These are phyloP conservation scores for Lycocerus yunnanus DNA, from an alignment of 2,888 invertebrate species.

Conservation along the genomic window DNA sequence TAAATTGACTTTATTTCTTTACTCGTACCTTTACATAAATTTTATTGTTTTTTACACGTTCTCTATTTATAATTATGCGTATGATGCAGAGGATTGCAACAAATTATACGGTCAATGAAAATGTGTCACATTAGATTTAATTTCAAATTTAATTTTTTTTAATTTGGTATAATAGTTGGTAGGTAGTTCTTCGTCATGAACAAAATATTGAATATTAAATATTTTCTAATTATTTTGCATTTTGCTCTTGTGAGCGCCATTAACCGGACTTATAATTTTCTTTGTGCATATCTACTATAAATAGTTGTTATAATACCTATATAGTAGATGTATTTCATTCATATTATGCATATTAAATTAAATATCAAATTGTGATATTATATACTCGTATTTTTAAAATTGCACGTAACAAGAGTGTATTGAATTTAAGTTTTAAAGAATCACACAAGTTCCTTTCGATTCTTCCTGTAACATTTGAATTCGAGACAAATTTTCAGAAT, in stretches of 20 bases:
- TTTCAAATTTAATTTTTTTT: background rate
- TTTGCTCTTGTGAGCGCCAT: background rate
- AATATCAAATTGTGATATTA: slow-evolving; percentile 14
- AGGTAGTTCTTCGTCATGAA: too few species aligned
- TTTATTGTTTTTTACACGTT: slow-evolving; percentile 6
- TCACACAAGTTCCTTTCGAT: background rate
- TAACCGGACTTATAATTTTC: background rate
- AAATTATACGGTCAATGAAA: background rate
- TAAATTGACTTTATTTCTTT: slow-evolving; percentile 23
- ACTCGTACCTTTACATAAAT: slow-evolving; percentile 2
- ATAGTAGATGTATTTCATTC: too few species aligned
- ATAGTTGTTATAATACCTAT: too few species aligned
- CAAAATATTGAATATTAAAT: too few species aligned
- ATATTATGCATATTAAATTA: slow-evolving; percentile 9
- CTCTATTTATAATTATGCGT: background rate
- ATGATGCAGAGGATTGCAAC: background rate
- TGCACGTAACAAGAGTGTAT: background rate
- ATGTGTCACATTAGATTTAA: background rate
- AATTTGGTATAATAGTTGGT: too few species aligned
- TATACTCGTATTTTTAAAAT: background rate
- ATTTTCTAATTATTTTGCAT: background rate
- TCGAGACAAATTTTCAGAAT: background rate
- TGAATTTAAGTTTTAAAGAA: background rate
- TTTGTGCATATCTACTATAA: too few species aligned
- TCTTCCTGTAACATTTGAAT: background rate